A percentile compares a stretch with the other conserved stretches of the same genome.
These are phyloP conservation scores for Nomada fabriciana DNA, from an alignment of 2,888 invertebrate genomes.

Conservation along the genomic window DNA sequence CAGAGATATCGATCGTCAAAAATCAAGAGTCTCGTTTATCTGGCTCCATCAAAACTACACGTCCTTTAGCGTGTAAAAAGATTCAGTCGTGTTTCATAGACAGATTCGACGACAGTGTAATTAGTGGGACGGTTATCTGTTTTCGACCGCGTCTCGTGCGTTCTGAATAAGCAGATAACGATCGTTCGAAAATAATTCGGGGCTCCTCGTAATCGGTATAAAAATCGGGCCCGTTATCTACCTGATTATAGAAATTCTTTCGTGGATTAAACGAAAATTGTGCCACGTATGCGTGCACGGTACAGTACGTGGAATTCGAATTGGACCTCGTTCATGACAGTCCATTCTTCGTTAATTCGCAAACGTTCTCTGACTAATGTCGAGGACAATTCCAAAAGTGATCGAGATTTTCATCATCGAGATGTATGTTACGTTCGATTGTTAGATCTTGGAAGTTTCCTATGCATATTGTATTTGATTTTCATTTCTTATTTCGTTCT, in stretches of 20 bases:
- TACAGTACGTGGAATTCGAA: no score
- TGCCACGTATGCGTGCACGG: not conserved
- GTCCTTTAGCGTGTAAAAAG: not conserved
- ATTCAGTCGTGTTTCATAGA: not conserved
- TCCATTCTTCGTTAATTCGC: no score
- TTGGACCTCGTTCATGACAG: no score
- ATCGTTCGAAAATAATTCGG: not conserved
- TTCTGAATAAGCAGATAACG: not conserved
- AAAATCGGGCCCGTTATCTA: not conserved
- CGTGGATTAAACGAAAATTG: not conserved
- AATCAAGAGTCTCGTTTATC: not conserved
- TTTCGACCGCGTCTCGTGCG: not conserved
- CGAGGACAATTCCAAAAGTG: not conserved
- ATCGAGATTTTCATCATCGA: not conserved
- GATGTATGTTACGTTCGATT: no score
- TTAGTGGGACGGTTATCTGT: slow-evolving; percentile 13
- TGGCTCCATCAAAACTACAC: not conserved
- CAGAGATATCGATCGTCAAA: not conserved
- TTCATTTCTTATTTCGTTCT: no score
- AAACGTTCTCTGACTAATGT: no score
- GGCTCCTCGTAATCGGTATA: not conserved
- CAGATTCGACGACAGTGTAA: slow-evolving; percentile 13
- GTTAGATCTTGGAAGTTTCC: no score
- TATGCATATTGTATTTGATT: no score
- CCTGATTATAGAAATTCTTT: not conserved